Evolutionary conservation across 2,888 invertebrate species (phyloP), one percentile per base, ranked within the genome.

Genomic region (Ctenicera cuprea): DNA sequence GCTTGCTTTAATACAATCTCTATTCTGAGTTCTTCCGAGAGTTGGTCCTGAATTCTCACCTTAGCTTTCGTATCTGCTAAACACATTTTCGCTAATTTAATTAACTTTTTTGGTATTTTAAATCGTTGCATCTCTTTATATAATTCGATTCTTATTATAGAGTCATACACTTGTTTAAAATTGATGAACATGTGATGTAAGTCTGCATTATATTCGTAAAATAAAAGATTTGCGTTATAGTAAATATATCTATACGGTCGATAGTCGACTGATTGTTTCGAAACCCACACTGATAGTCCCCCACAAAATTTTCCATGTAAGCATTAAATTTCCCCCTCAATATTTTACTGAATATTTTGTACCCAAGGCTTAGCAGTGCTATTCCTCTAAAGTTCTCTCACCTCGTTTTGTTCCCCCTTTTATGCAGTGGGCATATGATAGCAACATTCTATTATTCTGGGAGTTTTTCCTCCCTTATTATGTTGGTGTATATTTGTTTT

Each of bases 31-130:
- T 48, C 48, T 7, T 48, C 48, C 3, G 20, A 48, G 7, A 48
- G 20, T 20, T 48, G 20, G 7, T 11, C 20, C 2, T 20, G 20
- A 18, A 48, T 48, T 48, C 38, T 48, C 11, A 16, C 48, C 20
- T 4, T 16, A n/a, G 2, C 18, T 48, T n/a, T 16, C 1, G 18
- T 48, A 48, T 48, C 5, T 16, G 16, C 2, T 48, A 48, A 16
- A 48, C 48, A 48, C 48, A 48, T 20, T 48, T 48, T 48, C 16
- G 9, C 11, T 48, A 48, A 48, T 48, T 5, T 48, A 18, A 20
- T 48, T 48, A 48, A 20, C n/a, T 16, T 48, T 14, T 1, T 2
- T 8, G 18, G 3, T 48, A 16, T 48, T 48, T 20, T 20, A 48
- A 48, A 3, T 16, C 11, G 2, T 16, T 48, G n/a, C 2, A 9